These are phyloP conservation scores for Lampris megalopsis DNA, from an alignment of 2,113 vertebrate genomes.

Conservation along the genomic window DNA sequence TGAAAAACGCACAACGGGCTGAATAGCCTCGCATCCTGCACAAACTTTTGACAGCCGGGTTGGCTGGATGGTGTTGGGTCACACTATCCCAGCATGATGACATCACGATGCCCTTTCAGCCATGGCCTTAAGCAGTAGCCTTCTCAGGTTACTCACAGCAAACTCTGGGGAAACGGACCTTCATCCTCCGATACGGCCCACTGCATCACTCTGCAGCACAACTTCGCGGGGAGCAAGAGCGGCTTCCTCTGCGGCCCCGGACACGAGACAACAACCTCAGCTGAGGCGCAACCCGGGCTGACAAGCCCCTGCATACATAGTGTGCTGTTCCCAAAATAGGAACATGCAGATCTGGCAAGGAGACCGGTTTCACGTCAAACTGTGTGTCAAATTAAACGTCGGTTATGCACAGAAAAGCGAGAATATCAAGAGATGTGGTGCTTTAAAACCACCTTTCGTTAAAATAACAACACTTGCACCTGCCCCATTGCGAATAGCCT, in stretches of 20 bases:
- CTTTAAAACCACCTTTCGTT: constrained; percentile 6
- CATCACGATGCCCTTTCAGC: constrained; percentile 56
- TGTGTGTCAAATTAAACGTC: too few species aligned
- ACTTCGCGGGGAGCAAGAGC: constrained; percentile 48
- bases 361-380: constrained; percentile 21
- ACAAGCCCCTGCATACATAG: constrained; percentile 34
- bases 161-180: constrained; percentile 55
- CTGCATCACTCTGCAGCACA: constrained; percentile 82
- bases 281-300: constrained; percentile 42
- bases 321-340: constrained; percentile 62
- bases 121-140: constrained; percentile 27
- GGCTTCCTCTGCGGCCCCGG: constrained; percentile 50
- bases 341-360: constrained; percentile 28
- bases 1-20: too few species aligned
- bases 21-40: too few species aligned
- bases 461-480: constrained; percentile 46
- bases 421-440: background rate
- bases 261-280: constrained; percentile 64
- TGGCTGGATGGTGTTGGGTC: too few species aligned
- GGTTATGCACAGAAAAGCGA: background rate
- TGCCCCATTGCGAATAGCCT: constrained; percentile 22
- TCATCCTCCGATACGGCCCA: constrained; percentile 62
- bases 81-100: constrained; percentile 51
- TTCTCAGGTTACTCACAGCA: constrained; percentile 70
- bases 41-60: too few species aligned